Base-by-base conservation (phyloP, 2,888 invertebrate species). In the Alcis repandata region DNA sequence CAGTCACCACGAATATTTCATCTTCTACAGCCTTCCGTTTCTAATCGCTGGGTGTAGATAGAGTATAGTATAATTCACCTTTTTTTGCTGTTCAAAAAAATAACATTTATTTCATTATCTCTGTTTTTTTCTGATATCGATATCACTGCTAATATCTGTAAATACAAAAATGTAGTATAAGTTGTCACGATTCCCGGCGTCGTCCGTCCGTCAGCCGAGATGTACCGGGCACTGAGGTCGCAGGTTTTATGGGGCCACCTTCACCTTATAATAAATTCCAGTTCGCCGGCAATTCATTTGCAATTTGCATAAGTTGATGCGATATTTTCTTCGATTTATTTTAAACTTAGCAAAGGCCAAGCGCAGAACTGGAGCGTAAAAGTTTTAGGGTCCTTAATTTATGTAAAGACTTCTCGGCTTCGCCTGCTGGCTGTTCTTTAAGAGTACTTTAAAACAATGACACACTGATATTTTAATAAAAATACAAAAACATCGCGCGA, bases 231-330 rank as follows among this genome's bases (percentile, higher is more conserved):
- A 56, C 67, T 70, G 68, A 76, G 78, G 73, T 77, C 74, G 68
- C 53, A 40, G 52, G 63, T 74, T 79, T 74, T 77, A 78, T 74
- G 71, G 65, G 67, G 22, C 70, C 72, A 68, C 72, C 74, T 72
- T 73, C 72, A 72, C 72, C 72, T 71, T 63, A 65, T 67, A 73
- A 75, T 79, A 79, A 79, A 79, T 77, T 73, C 71, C 72, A 65
- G 60, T 63, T 63, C 54, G 68, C 70, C 66, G 56, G 68, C 65
- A 69, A 70, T 72, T 70, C 64, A 63, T 72, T 70, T 64, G 74
- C 71, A 69, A 76, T 77, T 74, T 77, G 73, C 78, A 77, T 77
- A 74, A 71, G 68, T 71, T 70, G 66, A 68, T 68, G 74, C 58
- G 65, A 62, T 59, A 56, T 65, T 63, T 68, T 56, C 52, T 59